phyloP scores from a whole-genome alignment of 1,140 invertebrate species.

The Himalopsyche phryganea region DNA sequence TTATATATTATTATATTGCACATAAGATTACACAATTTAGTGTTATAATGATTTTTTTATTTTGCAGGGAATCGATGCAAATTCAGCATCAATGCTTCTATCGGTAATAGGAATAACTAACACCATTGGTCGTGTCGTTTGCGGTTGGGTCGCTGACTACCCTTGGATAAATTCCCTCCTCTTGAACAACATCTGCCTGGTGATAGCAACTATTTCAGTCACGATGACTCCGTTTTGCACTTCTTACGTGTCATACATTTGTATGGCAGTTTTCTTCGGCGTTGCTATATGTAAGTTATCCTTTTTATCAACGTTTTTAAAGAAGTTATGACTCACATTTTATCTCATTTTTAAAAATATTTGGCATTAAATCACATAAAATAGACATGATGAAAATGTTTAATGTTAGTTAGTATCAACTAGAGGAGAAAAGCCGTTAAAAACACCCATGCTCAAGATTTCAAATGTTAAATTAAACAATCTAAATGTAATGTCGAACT shows the following conservation, averaged over 20 bases:
- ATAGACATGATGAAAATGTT: too few relatives aligned
- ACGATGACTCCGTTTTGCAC: constrained; percentile 79
- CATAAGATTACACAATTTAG: too few relatives aligned
- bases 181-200: constrained; percentile 91
- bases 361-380: too few relatives aligned
- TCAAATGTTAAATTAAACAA: too few relatives aligned
- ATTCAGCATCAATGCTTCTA: constrained; percentile 79
- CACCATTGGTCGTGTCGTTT: constrained; percentile 82
- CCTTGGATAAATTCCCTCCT: constrained; percentile 85
- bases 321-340: too few relatives aligned
- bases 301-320: background rate
- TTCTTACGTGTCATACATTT: constrained; percentile 72
- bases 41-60: constrained; percentile 11
- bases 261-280: constrained; percentile 89
- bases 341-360: too few relatives aligned
- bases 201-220: constrained; percentile 85
- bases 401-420: too few relatives aligned
- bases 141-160: constrained; percentile 82
- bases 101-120: constrained; percentile 96
- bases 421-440: too few relatives aligned
- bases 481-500: too few relatives aligned
- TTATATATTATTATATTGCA: too few relatives aligned
- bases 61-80: constrained; percentile 69
- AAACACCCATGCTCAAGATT: too few relatives aligned
- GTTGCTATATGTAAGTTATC: constrained; percentile 87